These are phyloP conservation scores for Laspeyria flexula DNA, from an alignment of 2,888 invertebrate genomes.

Conservation along the genomic window DNA sequence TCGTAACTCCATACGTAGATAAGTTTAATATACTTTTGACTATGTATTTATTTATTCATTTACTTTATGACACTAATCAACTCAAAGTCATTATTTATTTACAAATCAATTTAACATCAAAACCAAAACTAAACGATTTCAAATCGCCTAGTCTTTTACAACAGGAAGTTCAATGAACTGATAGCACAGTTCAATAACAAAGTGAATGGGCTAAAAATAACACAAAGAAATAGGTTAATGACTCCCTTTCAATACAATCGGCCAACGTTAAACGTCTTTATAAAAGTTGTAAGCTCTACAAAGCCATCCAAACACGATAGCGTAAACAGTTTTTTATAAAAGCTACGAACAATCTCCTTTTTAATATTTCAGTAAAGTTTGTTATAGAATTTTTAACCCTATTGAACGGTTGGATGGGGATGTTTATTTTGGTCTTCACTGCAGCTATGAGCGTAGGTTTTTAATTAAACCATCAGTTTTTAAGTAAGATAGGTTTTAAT, in stretches of 20 bases:
- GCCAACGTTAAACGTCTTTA: constrained; percentile 41
- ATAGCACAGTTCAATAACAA: constrained; percentile 56
- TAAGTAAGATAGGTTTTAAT: no score
- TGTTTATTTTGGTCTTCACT: neutral
- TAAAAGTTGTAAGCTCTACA: constrained; percentile 30
- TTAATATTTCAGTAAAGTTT: neutral
- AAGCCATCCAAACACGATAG: constrained; percentile 11
- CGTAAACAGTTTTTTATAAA: constrained; percentile 32
- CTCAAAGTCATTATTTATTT: neutral
- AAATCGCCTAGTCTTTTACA: constrained; percentile 21
- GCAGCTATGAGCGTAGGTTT: no score
- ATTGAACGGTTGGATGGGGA: neutral
- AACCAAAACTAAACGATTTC: constrained; percentile 34
- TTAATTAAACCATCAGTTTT: no score
- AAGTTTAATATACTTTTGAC: no score
- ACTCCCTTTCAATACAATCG: constrained; percentile 63
- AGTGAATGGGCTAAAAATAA: constrained; percentile 71
- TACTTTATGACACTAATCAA: constrained; percentile 4
- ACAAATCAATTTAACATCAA: constrained; percentile 24
- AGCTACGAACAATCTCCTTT: neutral
- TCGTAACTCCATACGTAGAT: no score
- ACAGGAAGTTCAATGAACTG: constrained; percentile 49
- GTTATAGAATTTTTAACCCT: neutral
- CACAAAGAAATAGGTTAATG: constrained; percentile 74
- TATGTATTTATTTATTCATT: no score